Base-by-base conservation (phyloP, 37 sponge, comb jelly and placozoan genomes). In the Chondrilla cf. caribensis region DNA sequence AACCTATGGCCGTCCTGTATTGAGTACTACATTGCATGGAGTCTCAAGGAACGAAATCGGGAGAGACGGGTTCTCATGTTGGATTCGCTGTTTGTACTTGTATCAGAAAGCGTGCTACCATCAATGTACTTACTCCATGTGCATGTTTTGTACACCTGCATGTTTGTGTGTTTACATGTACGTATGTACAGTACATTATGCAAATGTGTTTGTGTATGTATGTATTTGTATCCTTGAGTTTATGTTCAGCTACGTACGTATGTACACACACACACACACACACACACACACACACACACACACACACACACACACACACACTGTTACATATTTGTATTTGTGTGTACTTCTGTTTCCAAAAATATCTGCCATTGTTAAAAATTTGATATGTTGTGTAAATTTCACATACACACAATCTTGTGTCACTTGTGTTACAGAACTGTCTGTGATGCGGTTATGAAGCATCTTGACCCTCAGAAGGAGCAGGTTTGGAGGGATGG, bases 391-490 rank as follows among this genome's bases (percentile, higher is more conserved):
- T 38, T 18, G 37, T 70, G 71, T 70, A 22, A n/a, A n/a, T n/a
- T n/a, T n/a, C n/a, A n/a, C n/a, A n/a, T n/a, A n/a, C n/a, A n/a
- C n/a, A n/a, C n/a, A n/a, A n/a, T n/a, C n/a, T n/a, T n/a, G n/a
- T n/a, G n/a, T n/a, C n/a, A n/a, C n/a, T n/a, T n/a, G n/a, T n/a
- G n/a, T n/a, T n/a, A 24, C 22, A 86, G 90, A 5, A 15, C 80
- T 32, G 87, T 84, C 58, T 90, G 91, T 77, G 87, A 81, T 35
- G 38, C 58, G 32, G 79, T 90, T 35, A 66, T 90, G 38, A 43
- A 60, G 11, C 73, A 86, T 2, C 58, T 90, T 55, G 81, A 86
- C 67, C 47, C 79, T 2, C 18, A 58, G 36, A 81, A 81, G 58
- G 76, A 59, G 64, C 18, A 79, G 75, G 79, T 84, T 22, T 90